Evolutionary conservation across 2,888 invertebrate species (phyloP), one percentile per base, ranked within the genome.

Genomic region (Dynastes maya): DNA sequence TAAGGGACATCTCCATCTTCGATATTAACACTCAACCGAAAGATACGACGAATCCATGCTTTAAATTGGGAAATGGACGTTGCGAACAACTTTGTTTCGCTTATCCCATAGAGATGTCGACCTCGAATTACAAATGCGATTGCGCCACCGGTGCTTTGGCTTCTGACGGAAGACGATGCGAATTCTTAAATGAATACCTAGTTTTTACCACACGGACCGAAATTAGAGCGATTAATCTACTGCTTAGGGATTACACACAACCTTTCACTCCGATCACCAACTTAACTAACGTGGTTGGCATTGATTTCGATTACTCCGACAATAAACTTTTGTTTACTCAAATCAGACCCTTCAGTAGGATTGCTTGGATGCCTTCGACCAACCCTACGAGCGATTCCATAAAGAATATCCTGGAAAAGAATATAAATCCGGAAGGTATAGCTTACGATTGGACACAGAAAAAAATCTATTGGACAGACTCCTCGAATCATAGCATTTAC

Each of bases 401-500:
- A 4, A 92, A 92, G 65, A 93, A 92, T 77, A 92, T 96, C 1
- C 91, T 96, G 49, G 93, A 89, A 83, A 94, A 94, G 85, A 95
- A 95, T 29, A 96, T 97, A 76, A 97, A 97, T 88, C 97, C 97
- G 0, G 97, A 97, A 88, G 97, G 97, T 3, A 95, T 98, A 80
- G 96, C 97, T 0, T 97, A 98, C 86, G 99, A 99, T 86, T 99
- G 99, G 99, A 97, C 98, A 0, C 97, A 97, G 83, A 96, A 96
- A 87, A 98, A 98, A 88, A 93, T 99, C 53, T 99, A 98, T 88
- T 99, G 98, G 98, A 97, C 98, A 0, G 99, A 99, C 85, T 97
- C 97, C 40, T 95, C 96, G 0, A 97, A 98, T 84, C 97, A 96
- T 84, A 96, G 96, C 11, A 97, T 98, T 77, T 98, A 97, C 85